phyloP scores from a whole-genome alignment of 2,113 vertebrate genomes.

The Prionailurus viverrinus region DNA sequence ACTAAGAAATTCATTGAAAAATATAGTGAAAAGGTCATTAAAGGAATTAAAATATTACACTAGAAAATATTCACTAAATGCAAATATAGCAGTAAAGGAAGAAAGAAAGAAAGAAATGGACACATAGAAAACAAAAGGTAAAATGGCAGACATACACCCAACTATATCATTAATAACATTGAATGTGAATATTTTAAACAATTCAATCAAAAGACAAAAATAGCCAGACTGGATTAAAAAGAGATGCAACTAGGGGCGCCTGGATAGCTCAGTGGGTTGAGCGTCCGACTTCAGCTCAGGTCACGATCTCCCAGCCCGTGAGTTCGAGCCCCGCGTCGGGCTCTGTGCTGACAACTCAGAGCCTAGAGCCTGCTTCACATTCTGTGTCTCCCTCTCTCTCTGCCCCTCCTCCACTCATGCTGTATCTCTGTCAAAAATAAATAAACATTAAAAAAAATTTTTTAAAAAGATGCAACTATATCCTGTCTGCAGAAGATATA shows the following conservation, averaged over 20 bases:
- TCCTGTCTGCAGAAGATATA: background rate
- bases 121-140: background rate
- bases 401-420: no score
- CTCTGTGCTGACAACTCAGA: no score
- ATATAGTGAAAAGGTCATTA: background rate
- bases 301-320: no score
- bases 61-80: background rate
- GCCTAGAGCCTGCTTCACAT: no score
- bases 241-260: background rate
- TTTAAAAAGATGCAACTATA: background rate
- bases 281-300: no score
- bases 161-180: background rate
- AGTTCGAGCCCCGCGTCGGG: no score
- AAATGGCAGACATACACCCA: background rate
- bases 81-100: background rate
- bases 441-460: no score
- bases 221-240: background rate
- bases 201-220: background rate
- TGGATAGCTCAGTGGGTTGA: no score
- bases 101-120: background rate
- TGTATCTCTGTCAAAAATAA: no score
- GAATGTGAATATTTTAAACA: background rate
- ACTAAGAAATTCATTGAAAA: background rate
- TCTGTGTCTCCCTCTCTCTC: no score
- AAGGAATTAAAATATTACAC: background rate